Evolutionary conservation across 2,797 vertebrate genomes (phyloP).

Genomic region (Tenualosa ilisha): DNA sequence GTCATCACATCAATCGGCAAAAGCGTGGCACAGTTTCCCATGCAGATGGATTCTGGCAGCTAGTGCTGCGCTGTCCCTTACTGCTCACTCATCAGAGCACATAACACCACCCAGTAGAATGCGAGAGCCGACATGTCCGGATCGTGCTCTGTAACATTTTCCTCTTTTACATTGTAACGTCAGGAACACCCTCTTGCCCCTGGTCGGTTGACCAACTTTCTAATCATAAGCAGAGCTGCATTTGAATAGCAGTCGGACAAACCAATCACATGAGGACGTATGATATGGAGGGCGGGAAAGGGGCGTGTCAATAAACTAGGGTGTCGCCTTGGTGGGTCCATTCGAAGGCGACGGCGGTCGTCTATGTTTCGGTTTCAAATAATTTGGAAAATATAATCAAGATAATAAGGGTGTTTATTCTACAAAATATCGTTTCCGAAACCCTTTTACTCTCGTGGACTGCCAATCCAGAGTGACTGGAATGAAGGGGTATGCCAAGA

Average conservation of each 20-base stretch:
- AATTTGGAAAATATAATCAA: constrained; percentile 51
- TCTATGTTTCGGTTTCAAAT: constrained; percentile 68
- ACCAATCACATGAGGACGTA: constrained; percentile 53
- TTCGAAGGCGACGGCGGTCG: constrained; percentile 84
- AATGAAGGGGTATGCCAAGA: constrained; percentile 74
- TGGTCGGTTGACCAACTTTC: constrained; percentile 32
- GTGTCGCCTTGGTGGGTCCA: constrained; percentile 77
- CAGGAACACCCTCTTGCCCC: constrained; percentile 52
- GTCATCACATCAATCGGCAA: constrained; percentile 45
- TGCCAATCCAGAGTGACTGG: constrained; percentile 59
- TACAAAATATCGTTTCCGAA: constrained; percentile 37
- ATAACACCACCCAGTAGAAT: constrained; percentile 29
- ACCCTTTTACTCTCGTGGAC: constrained; percentile 46
- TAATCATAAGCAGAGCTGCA: constrained; percentile 45
- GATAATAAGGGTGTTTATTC: constrained; percentile 42
- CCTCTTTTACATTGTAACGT: constrained; percentile 56
- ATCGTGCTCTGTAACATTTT: constrained; percentile 57
- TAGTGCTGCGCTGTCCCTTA: constrained; percentile 41
- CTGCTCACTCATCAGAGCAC: constrained; percentile 43
- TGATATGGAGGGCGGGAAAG: constrained; percentile 61
- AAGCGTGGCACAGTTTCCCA: background rate
- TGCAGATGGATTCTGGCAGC: background rate
- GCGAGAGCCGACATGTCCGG: constrained; percentile 63
- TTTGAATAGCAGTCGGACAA: background rate
- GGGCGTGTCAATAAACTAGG: constrained; percentile 65